These are phyloP conservation scores for Diachrysia chrysitis DNA, from an alignment of 2,888 invertebrate genomes.

Conservation along the genomic window DNA sequence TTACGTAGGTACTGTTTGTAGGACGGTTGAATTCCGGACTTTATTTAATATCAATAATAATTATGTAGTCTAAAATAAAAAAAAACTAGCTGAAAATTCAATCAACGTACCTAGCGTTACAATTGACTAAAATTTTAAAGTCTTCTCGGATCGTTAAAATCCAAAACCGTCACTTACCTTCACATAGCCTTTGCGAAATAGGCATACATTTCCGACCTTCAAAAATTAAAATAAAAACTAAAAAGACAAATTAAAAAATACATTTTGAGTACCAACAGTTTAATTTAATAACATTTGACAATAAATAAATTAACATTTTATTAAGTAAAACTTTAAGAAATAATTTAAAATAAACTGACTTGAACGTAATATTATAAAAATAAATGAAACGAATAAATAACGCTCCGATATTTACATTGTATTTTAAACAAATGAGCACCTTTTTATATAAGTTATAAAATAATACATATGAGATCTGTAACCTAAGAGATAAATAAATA, in stretches of 20 bases:
- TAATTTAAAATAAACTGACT: conserved; percentile 47
- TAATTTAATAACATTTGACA: conserved; percentile 76
- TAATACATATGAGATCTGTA: conserved; percentile 76
- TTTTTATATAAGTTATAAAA: conserved; percentile 44
- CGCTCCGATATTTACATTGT: conserved; percentile 72
- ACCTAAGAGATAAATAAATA: conserved; percentile 61
- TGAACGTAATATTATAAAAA: conserved; percentile 48
- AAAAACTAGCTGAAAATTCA: too few relatives aligned
- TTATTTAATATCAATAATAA: too few relatives aligned
- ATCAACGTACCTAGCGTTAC: too few relatives aligned
- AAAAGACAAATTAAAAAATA: conserved; percentile 28
- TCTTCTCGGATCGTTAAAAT: too few relatives aligned
- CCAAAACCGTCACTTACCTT: too few relatives aligned
- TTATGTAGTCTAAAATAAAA: too few relatives aligned
- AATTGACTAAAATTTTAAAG: too few relatives aligned
- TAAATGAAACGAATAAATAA: conserved; percentile 57
- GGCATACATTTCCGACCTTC: too few relatives aligned
- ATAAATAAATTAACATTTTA: conserved; percentile 60
- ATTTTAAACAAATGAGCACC: conserved; percentile 56
- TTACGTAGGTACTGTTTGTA: conserved; percentile 23
- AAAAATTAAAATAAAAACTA: background rate
- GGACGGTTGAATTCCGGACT: too few relatives aligned
- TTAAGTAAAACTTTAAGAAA: conserved; percentile 59
- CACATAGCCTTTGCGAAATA: background rate
- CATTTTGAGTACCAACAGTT: conserved; percentile 79